phyloP scores from a whole-genome alignment of 2,797 vertebrate genomes.

The Brachyalestes nurse region DNA sequence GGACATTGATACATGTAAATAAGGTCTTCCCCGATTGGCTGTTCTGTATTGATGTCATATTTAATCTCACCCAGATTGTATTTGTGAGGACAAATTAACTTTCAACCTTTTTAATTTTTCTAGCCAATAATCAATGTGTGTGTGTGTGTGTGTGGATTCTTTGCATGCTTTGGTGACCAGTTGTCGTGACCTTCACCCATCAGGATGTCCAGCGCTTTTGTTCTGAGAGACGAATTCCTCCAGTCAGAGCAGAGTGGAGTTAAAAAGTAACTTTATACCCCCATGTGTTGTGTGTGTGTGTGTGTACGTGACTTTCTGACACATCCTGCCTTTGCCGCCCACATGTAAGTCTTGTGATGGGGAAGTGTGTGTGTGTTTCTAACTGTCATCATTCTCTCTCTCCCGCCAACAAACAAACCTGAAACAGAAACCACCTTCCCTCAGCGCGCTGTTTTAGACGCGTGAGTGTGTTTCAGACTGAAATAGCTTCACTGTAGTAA shows the following conservation, averaged over 20 bases:
- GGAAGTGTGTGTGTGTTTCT: conserved; percentile 11
- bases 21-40: too few species aligned
- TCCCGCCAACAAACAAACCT: neutral
- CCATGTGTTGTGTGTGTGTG: conserved; percentile 12
- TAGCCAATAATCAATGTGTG: neutral
- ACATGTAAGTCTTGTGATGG: conserved; percentile 57
- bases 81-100: too few species aligned
- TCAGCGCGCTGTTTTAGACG: neutral
- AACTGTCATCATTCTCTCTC: neutral
- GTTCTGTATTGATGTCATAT: too few species aligned
- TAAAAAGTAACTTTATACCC: conserved; percentile 9
- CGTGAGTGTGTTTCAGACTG: neutral
- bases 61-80: too few species aligned
- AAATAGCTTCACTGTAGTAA: neutral
- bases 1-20: too few species aligned
- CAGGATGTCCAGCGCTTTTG: neutral
- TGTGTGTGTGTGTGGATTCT: neutral
- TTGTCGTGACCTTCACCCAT: neutral
- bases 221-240: neutral
- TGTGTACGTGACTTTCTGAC: neutral
- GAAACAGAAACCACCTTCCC: neutral
- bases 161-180: neutral
- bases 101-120: too few species aligned
- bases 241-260: neutral
- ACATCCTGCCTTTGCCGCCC: conserved; percentile 43